A percentile compares a stretch with the other conserved stretches of the same genome.
phyloP scores from a whole-genome alignment of 1,140 invertebrate species.

The Scaptomyza graminum region DNA sequence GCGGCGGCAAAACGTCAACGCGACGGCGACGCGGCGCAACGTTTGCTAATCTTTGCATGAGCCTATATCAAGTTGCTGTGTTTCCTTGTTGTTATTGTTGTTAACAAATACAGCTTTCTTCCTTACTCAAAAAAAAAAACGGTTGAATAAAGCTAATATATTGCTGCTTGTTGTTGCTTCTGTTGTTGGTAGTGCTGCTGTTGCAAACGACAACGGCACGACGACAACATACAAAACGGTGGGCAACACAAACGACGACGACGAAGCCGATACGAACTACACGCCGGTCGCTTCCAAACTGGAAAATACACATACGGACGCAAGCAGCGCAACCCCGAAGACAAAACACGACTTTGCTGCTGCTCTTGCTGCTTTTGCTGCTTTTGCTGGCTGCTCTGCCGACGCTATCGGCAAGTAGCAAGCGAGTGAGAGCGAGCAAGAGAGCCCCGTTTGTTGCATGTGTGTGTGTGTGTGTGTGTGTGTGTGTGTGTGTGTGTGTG shows the following conservation, averaged over 20 bases:
- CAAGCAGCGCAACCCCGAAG: slow-evolving; percentile 69
- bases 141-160: not conserved
- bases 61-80: not conserved
- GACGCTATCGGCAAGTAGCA: slow-evolving; percentile 21
- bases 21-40: slow-evolving; percentile 31
- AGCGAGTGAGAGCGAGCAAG: slow-evolving; percentile 18
- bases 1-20: slow-evolving; percentile 70
- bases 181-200: slow-evolving; percentile 25
- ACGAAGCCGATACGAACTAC: slow-evolving; percentile 77
- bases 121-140: slow-evolving; percentile 5
- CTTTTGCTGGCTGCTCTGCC: slow-evolving; percentile 23
- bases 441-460: not conserved
- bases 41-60: slow-evolving; percentile 1
- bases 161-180: slow-evolving; percentile 10
- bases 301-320: slow-evolving; percentile 69
- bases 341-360: slow-evolving; percentile 24
- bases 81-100: slow-evolving; percentile 7
- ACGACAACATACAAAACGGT: slow-evolving; percentile 35
- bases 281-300: slow-evolving; percentile 84
- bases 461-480: no score
- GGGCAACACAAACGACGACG: slow-evolving; percentile 46
- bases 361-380: not conserved
- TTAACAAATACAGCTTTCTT: slow-evolving; percentile 3
- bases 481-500: slow-evolving; percentile 4
- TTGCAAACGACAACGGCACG: slow-evolving; percentile 24